These are phyloP conservation scores for Melanostoma mellinum DNA, from an alignment of 2,888 invertebrate genomes.

Conservation along the genomic window DNA sequence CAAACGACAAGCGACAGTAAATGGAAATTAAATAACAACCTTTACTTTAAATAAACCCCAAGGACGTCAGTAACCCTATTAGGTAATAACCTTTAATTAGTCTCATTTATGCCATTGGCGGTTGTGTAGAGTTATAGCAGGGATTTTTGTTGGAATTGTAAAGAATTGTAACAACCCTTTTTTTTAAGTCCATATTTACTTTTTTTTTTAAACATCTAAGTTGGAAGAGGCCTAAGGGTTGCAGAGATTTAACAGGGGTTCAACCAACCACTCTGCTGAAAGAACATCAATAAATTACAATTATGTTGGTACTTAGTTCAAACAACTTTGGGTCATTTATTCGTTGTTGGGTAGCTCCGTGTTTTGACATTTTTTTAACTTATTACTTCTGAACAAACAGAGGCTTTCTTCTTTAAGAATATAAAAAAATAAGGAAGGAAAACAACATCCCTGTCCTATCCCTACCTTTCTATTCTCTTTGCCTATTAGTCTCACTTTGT, in stretches of 20 bases:
- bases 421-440: not conserved
- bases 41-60: conserved; percentile 64
- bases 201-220: conserved; percentile 32
- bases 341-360: conserved; percentile 7
- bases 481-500: conserved; percentile 23
- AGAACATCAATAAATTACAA: conserved; percentile 68
- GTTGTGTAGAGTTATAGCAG: conserved; percentile 48
- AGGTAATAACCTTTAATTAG: conserved; percentile 72
- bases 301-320: conserved; percentile 39
- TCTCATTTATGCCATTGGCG: conserved; percentile 59
- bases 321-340: conserved; percentile 52
- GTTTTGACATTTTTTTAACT: conserved; percentile 45
- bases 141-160: conserved; percentile 17
- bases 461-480: not conserved
- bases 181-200: not conserved
- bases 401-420: conserved; percentile 4
- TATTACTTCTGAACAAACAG: conserved; percentile 35
- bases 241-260: conserved; percentile 25
- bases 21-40: conserved; percentile 58
- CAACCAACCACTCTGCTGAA: conserved; percentile 42
- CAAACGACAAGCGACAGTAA: conserved; percentile 28
- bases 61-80: conserved; percentile 64
- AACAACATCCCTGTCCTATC: too few species aligned
- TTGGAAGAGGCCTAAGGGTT: conserved; percentile 8
- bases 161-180: conserved; percentile 56